Evolutionary conservation across 92 coral and sea anemone species (phyloP).

Genomic region (Desmophyllum pertusum): DNA sequence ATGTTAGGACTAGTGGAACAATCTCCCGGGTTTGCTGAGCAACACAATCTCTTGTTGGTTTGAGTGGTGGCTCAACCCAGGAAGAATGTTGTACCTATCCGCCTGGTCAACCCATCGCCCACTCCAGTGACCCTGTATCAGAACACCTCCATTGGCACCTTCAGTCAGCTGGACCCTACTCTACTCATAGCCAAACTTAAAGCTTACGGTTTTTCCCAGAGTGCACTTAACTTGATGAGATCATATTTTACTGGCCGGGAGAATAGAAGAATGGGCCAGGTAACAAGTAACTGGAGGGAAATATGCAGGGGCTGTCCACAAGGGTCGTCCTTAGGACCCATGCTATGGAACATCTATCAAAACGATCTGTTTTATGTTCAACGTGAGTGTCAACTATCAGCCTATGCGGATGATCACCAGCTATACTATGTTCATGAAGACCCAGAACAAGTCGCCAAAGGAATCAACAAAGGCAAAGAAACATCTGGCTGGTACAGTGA

Average conservation of each 20-base stretch:
- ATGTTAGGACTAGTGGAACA: conserved; percentile 53
- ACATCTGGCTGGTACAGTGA: conserved; percentile 61
- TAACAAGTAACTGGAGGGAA: conserved; percentile 40
- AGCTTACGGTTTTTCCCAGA: conserved; percentile 50
- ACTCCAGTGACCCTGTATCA: conserved; percentile 57
- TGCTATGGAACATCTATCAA: no score
- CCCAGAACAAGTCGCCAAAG: conserved; percentile 28
- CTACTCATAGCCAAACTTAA: conserved; percentile 59
- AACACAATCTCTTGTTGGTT: conserved; percentile 49
- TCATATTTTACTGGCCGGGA: conserved; percentile 48
- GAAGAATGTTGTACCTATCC: conserved; percentile 45
- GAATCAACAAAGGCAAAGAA: no score
- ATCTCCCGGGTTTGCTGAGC: conserved; percentile 45
- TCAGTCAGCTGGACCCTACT: conserved; percentile 60
- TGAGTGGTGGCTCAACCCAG: conserved; percentile 39
- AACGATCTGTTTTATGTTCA: conserved; percentile 61
- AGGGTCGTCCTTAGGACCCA: no score
- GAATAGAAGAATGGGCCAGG: conserved; percentile 43
- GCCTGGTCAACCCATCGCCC: conserved; percentile 50
- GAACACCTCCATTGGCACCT: conserved; percentile 31
- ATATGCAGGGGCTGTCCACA: conserved; percentile 63
- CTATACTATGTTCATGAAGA: conserved; percentile 41
- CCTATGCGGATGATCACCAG: conserved; percentile 73
- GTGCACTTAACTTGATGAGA: conserved; percentile 31
- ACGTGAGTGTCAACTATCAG: conserved; percentile 54